A percentile compares a stretch with the other conserved stretches of the same genome.
Evolutionary conservation across 2,113 vertebrate genomes (phyloP).

Genomic region (Vulpes lagopus): DNA sequence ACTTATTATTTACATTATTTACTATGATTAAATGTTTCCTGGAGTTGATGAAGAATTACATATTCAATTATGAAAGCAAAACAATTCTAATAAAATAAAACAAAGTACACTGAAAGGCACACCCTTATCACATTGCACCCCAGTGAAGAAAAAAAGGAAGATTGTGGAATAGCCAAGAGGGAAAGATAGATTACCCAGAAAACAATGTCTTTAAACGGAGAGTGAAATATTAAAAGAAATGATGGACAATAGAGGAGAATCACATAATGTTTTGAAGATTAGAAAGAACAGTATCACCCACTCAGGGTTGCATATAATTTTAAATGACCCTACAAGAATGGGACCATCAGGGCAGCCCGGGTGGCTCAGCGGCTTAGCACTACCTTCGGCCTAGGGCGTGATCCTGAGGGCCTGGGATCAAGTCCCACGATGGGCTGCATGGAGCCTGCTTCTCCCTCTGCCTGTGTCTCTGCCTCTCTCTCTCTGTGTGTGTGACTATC

Average conservation of each 20-base stretch:
- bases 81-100: not conserved
- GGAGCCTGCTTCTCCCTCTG: no score
- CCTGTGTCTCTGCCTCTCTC: no score
- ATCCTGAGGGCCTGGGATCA: no score
- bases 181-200: no score
- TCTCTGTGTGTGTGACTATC: no score
- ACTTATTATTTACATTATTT: no score
- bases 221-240: not conserved
- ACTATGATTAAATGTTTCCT: not conserved
- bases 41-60: not conserved
- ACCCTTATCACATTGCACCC: not conserved
- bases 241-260: not conserved
- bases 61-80: not conserved
- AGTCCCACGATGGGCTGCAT: no score
- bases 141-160: not conserved
- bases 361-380: no score
- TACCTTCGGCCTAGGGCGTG: no score
- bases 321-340: not conserved
- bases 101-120: not conserved
- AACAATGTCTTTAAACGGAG: not conserved
- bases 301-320: not conserved
- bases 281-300: not conserved
- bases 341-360: no score
- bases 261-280: not conserved
- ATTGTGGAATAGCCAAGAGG: not conserved